Evolutionary conservation across 53 echinoderm and acorn worm genomes (phyloP).

Genomic region (Glandiceps talaboti): DNA sequence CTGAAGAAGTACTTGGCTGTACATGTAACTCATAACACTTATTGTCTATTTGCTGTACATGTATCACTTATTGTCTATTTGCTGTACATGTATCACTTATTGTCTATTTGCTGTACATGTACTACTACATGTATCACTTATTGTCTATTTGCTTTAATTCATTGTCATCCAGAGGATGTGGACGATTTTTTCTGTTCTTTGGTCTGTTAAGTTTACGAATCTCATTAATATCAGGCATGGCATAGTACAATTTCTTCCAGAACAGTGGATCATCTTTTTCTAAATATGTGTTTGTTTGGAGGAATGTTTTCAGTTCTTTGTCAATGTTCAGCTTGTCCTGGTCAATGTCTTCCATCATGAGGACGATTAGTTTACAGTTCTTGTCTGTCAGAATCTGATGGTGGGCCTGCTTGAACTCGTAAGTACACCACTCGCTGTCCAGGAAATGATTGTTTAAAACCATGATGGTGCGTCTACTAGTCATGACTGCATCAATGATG

Average conservation of each 20-base stretch:
- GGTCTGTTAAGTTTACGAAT: not conserved
- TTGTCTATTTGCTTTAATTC: not conserved
- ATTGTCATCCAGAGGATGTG: not conserved
- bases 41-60: no score
- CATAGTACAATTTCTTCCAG: slow-evolving; percentile 45
- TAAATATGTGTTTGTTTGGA: slow-evolving; percentile 52
- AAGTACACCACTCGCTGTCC: slow-evolving; percentile 58
- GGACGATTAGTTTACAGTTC: slow-evolving; percentile 24
- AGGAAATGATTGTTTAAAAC: slow-evolving; percentile 47
- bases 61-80: no score
- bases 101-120: no score
- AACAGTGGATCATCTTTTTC: slow-evolving; percentile 37
- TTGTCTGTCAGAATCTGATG: slow-evolving; percentile 36
- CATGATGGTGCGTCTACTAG: slow-evolving; percentile 37
- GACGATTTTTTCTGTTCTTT: not conserved
- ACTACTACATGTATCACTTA: not conserved
- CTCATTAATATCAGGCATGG: slow-evolving; percentile 23
- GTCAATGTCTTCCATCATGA: slow-evolving; percentile 35
- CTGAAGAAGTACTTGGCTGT: no score
- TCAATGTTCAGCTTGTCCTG: slow-evolving; percentile 18
- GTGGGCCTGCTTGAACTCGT: slow-evolving; percentile 52
- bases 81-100: no score
- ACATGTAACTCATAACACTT: no score
- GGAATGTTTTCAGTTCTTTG: slow-evolving; percentile 41
- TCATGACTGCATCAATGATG: slow-evolving; percentile 44